Conservation (phyloP, 2,113 vertebrate genomes). For the Rhinolophus ferrumequinum region DNA sequence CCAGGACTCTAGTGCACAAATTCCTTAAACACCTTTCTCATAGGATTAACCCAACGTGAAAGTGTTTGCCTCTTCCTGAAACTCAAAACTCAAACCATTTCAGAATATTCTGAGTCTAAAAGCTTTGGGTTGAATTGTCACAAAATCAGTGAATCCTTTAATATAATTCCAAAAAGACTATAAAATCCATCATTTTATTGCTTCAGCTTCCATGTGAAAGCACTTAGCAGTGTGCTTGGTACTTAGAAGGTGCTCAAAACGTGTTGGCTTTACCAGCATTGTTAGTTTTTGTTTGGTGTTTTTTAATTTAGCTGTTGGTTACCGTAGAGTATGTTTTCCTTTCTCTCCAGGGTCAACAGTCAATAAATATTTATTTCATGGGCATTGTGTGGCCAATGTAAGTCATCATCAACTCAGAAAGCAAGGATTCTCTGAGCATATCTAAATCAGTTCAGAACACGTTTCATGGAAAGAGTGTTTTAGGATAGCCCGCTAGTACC, state of each 20-base stretch:
- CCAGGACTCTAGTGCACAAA: background rate
- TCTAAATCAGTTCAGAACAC: background rate
- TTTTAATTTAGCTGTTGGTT: background rate
- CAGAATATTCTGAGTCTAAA: slow-evolving; percentile 11
- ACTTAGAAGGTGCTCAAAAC: background rate
- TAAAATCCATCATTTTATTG: background rate
- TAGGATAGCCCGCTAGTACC: background rate
- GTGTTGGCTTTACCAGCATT: no score
- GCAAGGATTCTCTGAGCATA: background rate
- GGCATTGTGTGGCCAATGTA: background rate
- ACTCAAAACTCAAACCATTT: background rate
- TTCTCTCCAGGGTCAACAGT: background rate
- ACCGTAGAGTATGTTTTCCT: background rate
- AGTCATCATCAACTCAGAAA: background rate
- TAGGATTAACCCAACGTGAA: background rate
- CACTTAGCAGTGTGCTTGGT: background rate
- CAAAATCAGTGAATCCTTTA: background rate
- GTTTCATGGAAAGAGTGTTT: slow-evolving; percentile 5
- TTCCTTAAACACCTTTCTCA: background rate
- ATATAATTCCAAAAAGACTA: background rate
- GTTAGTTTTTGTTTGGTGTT: no score
- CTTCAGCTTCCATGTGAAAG: background rate
- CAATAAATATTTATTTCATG: background rate
- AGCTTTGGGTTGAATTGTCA: background rate
- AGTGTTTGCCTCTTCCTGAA: background rate